Conservation (phyloP, 1,140 invertebrate species). For the Drosophila ananassae region DNA sequence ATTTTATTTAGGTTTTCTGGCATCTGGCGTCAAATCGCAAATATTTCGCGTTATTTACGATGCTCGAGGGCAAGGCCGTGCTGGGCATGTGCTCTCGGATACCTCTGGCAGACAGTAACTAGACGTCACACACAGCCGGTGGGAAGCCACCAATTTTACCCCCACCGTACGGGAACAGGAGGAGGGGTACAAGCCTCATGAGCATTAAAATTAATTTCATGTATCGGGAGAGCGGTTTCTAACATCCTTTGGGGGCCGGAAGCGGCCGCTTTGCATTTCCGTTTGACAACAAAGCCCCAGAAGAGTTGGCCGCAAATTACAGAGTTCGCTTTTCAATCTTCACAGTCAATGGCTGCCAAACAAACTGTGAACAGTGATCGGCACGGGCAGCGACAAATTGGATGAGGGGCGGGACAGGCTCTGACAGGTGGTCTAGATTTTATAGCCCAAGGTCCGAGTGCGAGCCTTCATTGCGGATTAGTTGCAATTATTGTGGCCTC, state of each 20-base stretch:
- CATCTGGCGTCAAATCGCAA: slow-evolving; percentile 6
- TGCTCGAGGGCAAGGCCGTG: slow-evolving; percentile 46
- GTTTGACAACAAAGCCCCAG: slow-evolving; percentile 26
- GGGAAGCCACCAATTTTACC: slow-evolving; percentile 20
- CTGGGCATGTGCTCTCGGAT: slow-evolving; percentile 14
- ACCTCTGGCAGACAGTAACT: slow-evolving; percentile 8
- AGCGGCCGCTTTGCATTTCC: slow-evolving; percentile 48
- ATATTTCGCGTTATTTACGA: slow-evolving; percentile 32
- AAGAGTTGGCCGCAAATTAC: slow-evolving; percentile 38
- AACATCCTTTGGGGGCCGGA: slow-evolving; percentile 57
- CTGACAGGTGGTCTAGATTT: slow-evolving; percentile 57
- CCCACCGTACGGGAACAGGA: too few species aligned
- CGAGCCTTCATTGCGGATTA: slow-evolving; percentile 73
- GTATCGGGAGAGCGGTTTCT: slow-evolving; percentile 8
- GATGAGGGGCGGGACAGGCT: slow-evolving; percentile 21
- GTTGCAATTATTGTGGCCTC: slow-evolving; percentile 82
- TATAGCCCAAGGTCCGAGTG: slow-evolving; percentile 66
- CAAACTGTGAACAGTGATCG: slow-evolving; percentile 37
- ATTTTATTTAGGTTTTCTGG: slow-evolving; percentile 3
- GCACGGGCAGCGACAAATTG: slow-evolving; percentile 12
- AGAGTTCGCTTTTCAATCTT: slow-evolving; percentile 47
- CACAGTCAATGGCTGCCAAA: slow-evolving; percentile 51
- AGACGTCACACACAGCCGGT: not conserved
- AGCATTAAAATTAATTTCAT: slow-evolving; percentile 40
- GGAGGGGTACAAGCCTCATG: not conserved